Evolutionary conservation across 2,888 invertebrate species (phyloP), one percentile per base, ranked within the genome.

Genomic region (Gymnocheta viridis): DNA sequence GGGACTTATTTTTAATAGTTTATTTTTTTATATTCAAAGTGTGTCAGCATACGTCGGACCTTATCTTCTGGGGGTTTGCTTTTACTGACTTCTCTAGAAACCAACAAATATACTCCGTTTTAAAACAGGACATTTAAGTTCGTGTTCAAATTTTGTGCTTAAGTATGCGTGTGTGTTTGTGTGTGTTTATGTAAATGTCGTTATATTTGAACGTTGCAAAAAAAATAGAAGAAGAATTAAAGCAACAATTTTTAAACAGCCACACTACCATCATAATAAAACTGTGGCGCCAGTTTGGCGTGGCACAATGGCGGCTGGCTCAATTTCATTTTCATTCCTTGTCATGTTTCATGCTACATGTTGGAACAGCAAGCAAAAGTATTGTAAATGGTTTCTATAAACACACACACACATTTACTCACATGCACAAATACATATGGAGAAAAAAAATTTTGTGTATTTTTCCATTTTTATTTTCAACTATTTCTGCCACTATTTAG

Each of bases 261-360:
- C 73, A 67, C 74, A 76, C 54, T 66, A 62, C 56, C 54, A 78
- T 38, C 56, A 67, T 74, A 73, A 82, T 76, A 82, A 84, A 85
- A 82, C 22, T 54, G 67, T 82, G 87, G 87, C 87, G 87, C 86
- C 87, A 86, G 82, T 49, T 86, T 85, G 86, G 84, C 86, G 82
- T 87, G 87, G 85, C 86, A 82, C 80, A 77, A 80, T 86, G 85
- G 82, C 82, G 86, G 79, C 78, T 82, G 76, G 76, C 72, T 79
- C 66, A 82, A 79, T 83, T 86, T 72, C 72, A 70, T 74, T 80
- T 79, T 66, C 74, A 72, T 83, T 83, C 74, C 79, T 81, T 81
- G 81, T 78, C 84, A 84, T 78, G 84, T 78, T 84, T 78, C 72
- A 69, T 72, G 73, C 81, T 81, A 60, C 81, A 74, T 81, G 67